Percentiles rank a stretch among this genome's conserved stretches.
These are phyloP conservation scores for Panonychus citri DNA, from an alignment of 1,140 invertebrate species.

Conservation along the genomic window DNA sequence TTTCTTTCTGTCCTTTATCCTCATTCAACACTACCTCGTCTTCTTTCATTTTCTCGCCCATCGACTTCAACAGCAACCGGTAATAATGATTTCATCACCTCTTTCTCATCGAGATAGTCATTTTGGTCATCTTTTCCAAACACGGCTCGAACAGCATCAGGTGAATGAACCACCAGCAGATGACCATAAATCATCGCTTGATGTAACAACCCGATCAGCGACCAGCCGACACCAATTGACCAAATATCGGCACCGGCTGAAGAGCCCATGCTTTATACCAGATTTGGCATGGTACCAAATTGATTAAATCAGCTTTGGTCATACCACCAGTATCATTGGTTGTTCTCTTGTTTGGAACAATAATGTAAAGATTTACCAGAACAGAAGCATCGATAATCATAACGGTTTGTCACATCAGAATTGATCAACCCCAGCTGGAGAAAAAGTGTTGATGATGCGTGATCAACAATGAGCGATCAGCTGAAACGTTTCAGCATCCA, in stretches of 20 bases:
- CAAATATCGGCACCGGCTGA: conserved; percentile 65
- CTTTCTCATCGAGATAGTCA: conserved; percentile 81
- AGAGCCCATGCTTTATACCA: conserved; percentile 64
- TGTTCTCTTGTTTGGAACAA: conserved; percentile 90
- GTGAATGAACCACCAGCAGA: conserved; percentile 35
- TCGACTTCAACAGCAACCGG: conserved; percentile 53
- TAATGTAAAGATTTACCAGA: conserved; percentile 51
- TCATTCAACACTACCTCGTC: conserved; percentile 33
- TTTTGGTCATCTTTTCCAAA: conserved; percentile 88
- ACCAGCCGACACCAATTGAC: conserved; percentile 93
- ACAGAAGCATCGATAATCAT: conserved; percentile 63
- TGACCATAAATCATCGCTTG: conserved; percentile 81
- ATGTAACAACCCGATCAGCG: conserved; percentile 59
- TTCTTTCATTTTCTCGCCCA: conserved; percentile 31
- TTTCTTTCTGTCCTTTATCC: conserved; percentile 12
- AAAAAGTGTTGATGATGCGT: conserved; percentile 99
- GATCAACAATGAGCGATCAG: conserved; percentile 87
- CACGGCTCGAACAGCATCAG: conserved; percentile 55
- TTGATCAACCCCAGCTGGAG: conserved; percentile 89
- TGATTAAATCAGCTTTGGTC: conserved; percentile 81
- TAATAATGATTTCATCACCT: conserved; percentile 93
- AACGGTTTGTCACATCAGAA: conserved; percentile 71
- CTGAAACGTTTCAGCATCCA: conserved; percentile 35
- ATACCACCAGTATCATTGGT: conserved; percentile 96
- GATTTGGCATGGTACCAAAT: conserved; percentile 97